Percentiles rank a stretch among this genome's conserved stretches.
Conservation (phyloP, 2,113 vertebrate species). For the Zeus faber region DNA sequence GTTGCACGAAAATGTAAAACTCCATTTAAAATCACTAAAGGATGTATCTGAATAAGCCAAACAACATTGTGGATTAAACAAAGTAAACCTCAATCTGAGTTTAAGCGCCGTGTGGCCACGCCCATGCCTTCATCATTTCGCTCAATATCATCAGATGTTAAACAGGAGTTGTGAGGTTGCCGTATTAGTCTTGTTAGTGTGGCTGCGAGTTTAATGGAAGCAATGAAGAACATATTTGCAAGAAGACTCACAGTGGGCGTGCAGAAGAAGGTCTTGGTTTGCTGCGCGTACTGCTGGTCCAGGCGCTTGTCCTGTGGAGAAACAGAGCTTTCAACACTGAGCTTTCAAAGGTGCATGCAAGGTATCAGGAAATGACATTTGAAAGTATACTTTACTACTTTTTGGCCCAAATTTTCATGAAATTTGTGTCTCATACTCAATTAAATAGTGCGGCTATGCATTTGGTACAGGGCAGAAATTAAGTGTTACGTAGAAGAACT, state of each 20-base stretch:
- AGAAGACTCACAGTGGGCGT: conserved; percentile 84
- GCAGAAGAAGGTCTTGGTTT: conserved; percentile 80
- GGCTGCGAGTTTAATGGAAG: conserved; percentile 32
- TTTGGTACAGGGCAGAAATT: too few relatives aligned
- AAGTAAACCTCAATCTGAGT: not conserved
- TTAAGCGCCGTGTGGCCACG: not conserved
- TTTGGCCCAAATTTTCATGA: too few relatives aligned
- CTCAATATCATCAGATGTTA: conserved; percentile 18
- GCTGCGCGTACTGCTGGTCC: conserved; percentile 92
- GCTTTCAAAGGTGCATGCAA: too few relatives aligned
- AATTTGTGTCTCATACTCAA: too few relatives aligned
- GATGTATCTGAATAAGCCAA: not conserved
- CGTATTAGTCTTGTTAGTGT: conserved; percentile 48
- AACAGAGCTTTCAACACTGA: too few relatives aligned
- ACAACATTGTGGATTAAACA: not conserved
- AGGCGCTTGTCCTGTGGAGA: conserved; percentile 88
- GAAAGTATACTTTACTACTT: too few relatives aligned
- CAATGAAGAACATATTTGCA: not conserved
- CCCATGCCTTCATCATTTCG: conserved; percentile 10
- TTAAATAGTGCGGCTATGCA: too few relatives aligned
- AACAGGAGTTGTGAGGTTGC: not conserved
- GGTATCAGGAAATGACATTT: too few relatives aligned
- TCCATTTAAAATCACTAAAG: not conserved
- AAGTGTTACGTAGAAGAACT: too few relatives aligned
- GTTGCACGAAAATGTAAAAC: not conserved